A percentile compares a stretch with the other conserved stretches of the same genome.
Conservation (phyloP, 1,140 invertebrate species). For the Limonius californicus region DNA sequence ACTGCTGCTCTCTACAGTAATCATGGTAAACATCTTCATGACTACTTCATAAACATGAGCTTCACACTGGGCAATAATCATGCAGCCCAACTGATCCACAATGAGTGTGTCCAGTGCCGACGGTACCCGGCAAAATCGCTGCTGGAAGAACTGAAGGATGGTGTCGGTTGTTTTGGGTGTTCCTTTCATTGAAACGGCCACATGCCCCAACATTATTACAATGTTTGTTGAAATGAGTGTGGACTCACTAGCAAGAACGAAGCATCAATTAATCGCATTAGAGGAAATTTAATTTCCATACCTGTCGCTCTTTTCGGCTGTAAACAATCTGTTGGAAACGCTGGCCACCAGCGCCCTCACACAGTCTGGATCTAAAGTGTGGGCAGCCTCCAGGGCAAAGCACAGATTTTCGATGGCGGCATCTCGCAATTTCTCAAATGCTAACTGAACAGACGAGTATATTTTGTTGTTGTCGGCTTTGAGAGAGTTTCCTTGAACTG, state of each 20-base stretch:
- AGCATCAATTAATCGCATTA: neutral
- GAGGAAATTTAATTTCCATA: conserved; percentile 34
- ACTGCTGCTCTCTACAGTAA: conserved; percentile 89
- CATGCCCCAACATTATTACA: conserved; percentile 94
- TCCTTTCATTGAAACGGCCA: conserved; percentile 91
- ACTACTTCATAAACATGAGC: conserved; percentile 87
- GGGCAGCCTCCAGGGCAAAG: conserved; percentile 84
- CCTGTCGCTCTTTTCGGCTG: conserved; percentile 78
- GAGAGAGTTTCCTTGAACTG: conserved; percentile 58
- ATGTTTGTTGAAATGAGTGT: conserved; percentile 93
- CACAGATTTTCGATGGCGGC: conserved; percentile 96
- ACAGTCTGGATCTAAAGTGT: conserved; percentile 83
- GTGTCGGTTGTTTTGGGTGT: conserved; percentile 89
- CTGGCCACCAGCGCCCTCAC: conserved; percentile 91
- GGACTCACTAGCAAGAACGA: conserved; percentile 70
- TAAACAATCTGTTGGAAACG: conserved; percentile 91
- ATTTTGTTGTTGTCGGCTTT: conserved; percentile 28
- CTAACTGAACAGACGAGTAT: conserved; percentile 53
- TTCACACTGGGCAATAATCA: conserved; percentile 90
- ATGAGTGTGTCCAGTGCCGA: conserved; percentile 87
- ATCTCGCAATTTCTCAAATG: conserved; percentile 85
- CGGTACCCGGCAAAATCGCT: conserved; percentile 89
- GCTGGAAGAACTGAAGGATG: conserved; percentile 96
- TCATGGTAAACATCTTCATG: conserved; percentile 96
- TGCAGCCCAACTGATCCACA: conserved; percentile 94